Evolutionary conservation across 35 echinoderm and acorn worm genomes (phyloP).

Genomic region (Ptychodera flava): DNA sequence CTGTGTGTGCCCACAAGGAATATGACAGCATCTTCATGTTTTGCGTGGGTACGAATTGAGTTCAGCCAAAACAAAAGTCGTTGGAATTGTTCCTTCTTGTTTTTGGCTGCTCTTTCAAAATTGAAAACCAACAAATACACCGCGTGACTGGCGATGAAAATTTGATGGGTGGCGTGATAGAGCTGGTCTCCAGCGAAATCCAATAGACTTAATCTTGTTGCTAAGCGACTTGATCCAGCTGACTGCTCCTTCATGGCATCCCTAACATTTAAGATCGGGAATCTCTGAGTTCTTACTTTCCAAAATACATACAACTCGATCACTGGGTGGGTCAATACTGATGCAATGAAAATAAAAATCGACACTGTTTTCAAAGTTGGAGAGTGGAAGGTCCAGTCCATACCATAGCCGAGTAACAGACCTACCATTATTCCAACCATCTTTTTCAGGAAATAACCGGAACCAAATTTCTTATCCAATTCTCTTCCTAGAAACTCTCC

Average conservation of each 20-base stretch:
- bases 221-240: neutral
- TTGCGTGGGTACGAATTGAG: constrained; percentile 14
- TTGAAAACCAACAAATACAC: constrained; percentile 26
- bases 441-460: neutral
- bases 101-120: constrained; percentile 2
- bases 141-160: constrained; percentile 1
- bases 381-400: neutral
- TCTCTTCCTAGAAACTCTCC: neutral
- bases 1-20: constrained; percentile 32
- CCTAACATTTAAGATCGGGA: neutral
- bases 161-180: constrained; percentile 1
- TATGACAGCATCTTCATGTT: constrained; percentile 12
- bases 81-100: constrained; percentile 10
- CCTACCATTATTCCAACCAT: neutral
- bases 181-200: constrained; percentile 6
- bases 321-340: neutral
- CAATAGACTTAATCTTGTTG: constrained; percentile 10
- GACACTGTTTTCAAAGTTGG: neutral
- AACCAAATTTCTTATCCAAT: neutral
- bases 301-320: neutral
- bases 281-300: neutral
- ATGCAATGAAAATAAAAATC: neutral
- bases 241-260: neutral
- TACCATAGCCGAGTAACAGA: neutral
- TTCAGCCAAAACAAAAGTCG: constrained; percentile 23